Conservation (phyloP, 1,140 invertebrate species). For the Musca domestica region DNA sequence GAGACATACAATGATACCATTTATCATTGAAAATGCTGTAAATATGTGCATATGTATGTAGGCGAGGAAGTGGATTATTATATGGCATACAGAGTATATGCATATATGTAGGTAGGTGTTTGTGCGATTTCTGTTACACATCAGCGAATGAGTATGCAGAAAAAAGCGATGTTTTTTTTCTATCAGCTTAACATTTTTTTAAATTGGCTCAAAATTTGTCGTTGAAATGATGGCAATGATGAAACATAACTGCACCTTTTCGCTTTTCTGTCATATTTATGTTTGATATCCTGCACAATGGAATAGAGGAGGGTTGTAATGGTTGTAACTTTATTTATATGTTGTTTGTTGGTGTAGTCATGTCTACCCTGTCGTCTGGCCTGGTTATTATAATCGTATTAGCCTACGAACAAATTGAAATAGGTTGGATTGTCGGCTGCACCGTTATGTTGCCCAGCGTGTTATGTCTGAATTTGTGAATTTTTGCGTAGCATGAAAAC, state of each 20-base stretch:
- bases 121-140: not conserved
- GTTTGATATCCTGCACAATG: too few species aligned
- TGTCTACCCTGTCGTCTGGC: too few species aligned
- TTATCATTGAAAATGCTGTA: too few species aligned
- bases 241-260: not conserved
- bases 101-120: not conserved
- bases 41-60: not conserved
- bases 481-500: too few species aligned
- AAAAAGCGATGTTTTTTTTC: not conserved
- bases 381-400: too few species aligned
- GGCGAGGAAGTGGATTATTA: not conserved
- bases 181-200: not conserved
- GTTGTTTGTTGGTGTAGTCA: too few species aligned
- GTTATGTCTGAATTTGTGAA: too few species aligned
- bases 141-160: not conserved
- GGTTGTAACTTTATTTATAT: too few species aligned
- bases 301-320: too few species aligned
- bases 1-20: constrained; percentile 5
- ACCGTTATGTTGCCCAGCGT: too few species aligned
- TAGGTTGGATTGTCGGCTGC: too few species aligned
- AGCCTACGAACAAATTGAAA: too few species aligned
- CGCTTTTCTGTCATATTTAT: not conserved
- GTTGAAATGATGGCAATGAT: not conserved
- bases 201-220: constrained; percentile 18
- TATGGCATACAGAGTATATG: not conserved